Evolutionary conservation across 2,888 invertebrate species (phyloP).

Genomic region (Amphipoea oculea): DNA sequence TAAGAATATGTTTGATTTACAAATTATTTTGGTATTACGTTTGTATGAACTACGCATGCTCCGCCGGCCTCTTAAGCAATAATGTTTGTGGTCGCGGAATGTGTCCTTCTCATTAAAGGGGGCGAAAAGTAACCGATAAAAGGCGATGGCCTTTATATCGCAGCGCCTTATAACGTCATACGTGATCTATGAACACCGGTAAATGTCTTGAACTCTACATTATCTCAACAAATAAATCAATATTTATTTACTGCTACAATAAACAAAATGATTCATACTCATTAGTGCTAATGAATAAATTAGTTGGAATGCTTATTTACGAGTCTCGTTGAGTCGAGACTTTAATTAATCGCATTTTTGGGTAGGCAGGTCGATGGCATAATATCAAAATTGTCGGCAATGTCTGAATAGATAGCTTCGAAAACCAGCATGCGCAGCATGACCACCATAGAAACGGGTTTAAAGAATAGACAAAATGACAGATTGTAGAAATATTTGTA

Average conservation of each 20-base stretch:
- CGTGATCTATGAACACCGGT: constrained; percentile 5
- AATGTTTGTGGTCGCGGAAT: background rate
- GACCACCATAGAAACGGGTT: too few relatives aligned
- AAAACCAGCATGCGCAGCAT: too few relatives aligned
- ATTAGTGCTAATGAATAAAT: constrained; percentile 30
- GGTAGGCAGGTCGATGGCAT: too few relatives aligned
- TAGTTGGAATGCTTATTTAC: constrained; percentile 7
- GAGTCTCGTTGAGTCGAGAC: background rate
- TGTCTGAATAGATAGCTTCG: too few relatives aligned
- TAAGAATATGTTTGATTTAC: too few relatives aligned
- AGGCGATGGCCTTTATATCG: background rate
- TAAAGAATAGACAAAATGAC: too few relatives aligned
- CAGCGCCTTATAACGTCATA: background rate
- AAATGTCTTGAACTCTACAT: constrained; percentile 20
- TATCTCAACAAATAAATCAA: constrained; percentile 46
- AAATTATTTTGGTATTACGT: too few relatives aligned
- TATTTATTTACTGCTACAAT: constrained; percentile 32
- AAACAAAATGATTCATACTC: constrained; percentile 53
- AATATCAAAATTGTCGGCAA: too few relatives aligned
- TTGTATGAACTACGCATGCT: too few relatives aligned
- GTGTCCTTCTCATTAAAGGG: background rate
- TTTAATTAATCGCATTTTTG: too few relatives aligned
- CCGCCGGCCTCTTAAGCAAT: too few relatives aligned
- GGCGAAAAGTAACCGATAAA: background rate
- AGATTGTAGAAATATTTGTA: too few relatives aligned